Evolutionary conservation across 2,888 invertebrate genomes (phyloP), one percentile per base, ranked within the genome.

Genomic region (Pardosa pseudoannulata): DNA sequence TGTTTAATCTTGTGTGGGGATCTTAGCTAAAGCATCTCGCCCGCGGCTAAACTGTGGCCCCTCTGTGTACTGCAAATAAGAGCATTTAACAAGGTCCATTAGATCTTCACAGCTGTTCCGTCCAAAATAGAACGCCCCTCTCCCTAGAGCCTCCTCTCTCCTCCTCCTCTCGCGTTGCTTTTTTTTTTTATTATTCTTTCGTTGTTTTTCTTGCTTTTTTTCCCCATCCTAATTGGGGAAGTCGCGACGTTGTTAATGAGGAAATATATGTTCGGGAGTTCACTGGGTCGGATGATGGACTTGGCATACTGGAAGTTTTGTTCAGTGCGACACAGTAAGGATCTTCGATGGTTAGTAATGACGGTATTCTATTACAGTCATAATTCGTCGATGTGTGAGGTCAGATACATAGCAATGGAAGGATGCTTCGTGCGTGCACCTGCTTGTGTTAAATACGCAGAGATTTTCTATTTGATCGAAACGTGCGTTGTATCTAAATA

Each of bases 1-100:
- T 39, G 31, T 68, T 74, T 74, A 74, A 83, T 83, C 82, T 67
- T 64, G 72, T 29, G 46, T 32, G 41, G 75, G 82, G 76, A 83
- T 83, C 82, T 71, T 32, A 32, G 70, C 56, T 56, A 71, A 76
- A 41, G 75, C 68, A 29, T 81, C 68, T 71, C 67, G 78, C 83
- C 46, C 28, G 46, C 27, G 50, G 78, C 83, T 71, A 68, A 72
- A 83, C 72, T 78, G 78, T 70, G 83, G 56, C 72, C 72, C 56
- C 56, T 23, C 64, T 46, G 68, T 71, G 87, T 80, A 76, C 72
- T 71, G 79, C 75, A 88, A 88, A 86, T 78, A 85, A 88, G 81
- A 73, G 76, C 80, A 78, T 85, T 85, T 79, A 86, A 64, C 78
- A 88, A 86, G 85, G 70, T 71, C 85, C 83, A 81, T 86, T 88